A percentile compares a stretch with the other conserved stretches of the same genome.
These are phyloP conservation scores for Diadumene lineata DNA, from an alignment of 92 coral and sea anemone genomes.

Conservation along the genomic window DNA sequence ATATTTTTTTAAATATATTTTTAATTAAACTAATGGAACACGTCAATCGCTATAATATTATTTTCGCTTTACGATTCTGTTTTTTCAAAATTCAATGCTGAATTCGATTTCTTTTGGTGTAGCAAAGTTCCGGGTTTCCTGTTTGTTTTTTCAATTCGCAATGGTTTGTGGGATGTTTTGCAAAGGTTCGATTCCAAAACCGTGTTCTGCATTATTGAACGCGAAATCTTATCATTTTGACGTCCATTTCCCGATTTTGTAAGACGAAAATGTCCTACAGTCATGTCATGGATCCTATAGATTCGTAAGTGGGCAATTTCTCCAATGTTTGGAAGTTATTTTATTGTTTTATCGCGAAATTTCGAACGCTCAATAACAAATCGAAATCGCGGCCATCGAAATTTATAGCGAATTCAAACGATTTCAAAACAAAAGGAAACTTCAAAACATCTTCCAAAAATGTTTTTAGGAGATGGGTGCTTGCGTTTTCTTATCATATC, in stretches of 20 bases:
- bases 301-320: constrained; percentile 6
- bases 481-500: background rate
- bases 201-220: background rate
- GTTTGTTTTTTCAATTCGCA: constrained; percentile 20
- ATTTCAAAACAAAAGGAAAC: background rate
- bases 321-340: background rate
- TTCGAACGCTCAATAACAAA: constrained; percentile 10
- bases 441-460: background rate
- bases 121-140: constrained; percentile 16
- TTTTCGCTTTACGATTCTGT: background rate
- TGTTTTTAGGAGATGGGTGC: background rate
- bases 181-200: constrained; percentile 12
- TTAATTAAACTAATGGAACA: too few relatives aligned
- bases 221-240: background rate
- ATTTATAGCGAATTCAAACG: constrained; percentile 10
- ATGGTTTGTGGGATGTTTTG: constrained; percentile 28
- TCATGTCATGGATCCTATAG: constrained; percentile 10
- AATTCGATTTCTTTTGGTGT: too few relatives aligned
- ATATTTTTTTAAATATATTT: too few relatives aligned
- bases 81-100: background rate
- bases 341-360: constrained; percentile 2
- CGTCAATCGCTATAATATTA: too few relatives aligned
- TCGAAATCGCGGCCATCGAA: constrained; percentile 30
- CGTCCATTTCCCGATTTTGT: background rate
- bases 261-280: constrained; percentile 14